Evolutionary conservation across 2,113 vertebrate species (phyloP).

Genomic region (Antidorcas marsupialis): DNA sequence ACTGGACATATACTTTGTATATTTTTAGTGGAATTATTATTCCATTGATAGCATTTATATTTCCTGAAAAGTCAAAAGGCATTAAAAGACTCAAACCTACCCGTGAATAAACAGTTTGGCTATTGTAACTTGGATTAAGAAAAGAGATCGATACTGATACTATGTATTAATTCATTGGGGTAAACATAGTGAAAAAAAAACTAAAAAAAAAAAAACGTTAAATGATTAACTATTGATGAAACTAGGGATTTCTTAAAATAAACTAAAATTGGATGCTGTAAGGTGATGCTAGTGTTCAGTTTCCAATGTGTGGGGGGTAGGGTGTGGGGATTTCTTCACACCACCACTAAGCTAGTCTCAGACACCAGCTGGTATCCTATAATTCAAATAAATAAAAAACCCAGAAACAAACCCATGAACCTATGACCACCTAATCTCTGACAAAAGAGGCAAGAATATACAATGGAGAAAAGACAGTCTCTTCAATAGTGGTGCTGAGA

Average conservation of each 20-base stretch:
- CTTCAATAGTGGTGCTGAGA: too few relatives aligned
- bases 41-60: background rate
- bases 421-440: too few relatives aligned
- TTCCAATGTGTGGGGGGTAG: background rate
- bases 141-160: background rate
- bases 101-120: background rate
- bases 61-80: background rate
- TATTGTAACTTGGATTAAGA: background rate
- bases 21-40: background rate
- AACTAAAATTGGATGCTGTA: background rate
- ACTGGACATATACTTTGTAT: background rate
- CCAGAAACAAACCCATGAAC: too few relatives aligned
- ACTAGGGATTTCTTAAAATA: background rate
- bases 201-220: too few relatives aligned
- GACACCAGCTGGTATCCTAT: too few relatives aligned
- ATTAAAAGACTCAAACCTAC: background rate
- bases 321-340: background rate
- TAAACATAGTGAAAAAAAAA: background rate
- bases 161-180: background rate
- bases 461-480: too few relatives aligned
- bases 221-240: background rate
- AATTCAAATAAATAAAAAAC: too few relatives aligned
- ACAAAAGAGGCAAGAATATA: too few relatives aligned
- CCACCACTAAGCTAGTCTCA: too few relatives aligned
- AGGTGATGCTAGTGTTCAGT: background rate